A percentile compares a stretch with the other conserved stretches of the same genome.
phyloP scores from a whole-genome alignment of 2,113 vertebrate species.

The Aix galericulata region DNA sequence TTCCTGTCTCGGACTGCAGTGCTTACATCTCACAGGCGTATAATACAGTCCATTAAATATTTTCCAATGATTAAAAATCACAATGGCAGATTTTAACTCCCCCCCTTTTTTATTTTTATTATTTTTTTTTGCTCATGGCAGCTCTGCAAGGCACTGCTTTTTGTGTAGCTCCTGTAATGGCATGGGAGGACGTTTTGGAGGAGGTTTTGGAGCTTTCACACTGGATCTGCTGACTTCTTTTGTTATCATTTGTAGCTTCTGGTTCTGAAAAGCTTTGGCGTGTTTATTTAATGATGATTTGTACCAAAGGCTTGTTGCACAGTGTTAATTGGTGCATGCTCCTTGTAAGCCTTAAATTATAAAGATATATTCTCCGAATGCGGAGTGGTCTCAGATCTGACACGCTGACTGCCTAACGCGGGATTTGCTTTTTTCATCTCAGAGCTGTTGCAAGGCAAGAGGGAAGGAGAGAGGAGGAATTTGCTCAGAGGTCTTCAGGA shows the following conservation, averaged over 20 bases:
- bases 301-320: slow-evolving; percentile 62
- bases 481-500: slow-evolving; percentile 31
- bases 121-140: background rate
- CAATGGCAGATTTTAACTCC: slow-evolving; percentile 18
- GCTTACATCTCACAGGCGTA: slow-evolving; percentile 63
- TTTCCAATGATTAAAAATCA: slow-evolving; percentile 62
- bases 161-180: slow-evolving; percentile 26
- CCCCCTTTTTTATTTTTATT: fast-evolving
- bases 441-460: background rate
- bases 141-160: slow-evolving; percentile 43
- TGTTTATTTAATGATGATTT: slow-evolving; percentile 69
- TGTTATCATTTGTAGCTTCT: slow-evolving; percentile 59
- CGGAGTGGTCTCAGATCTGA: slow-evolving; percentile 5
- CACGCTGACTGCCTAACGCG: background rate
- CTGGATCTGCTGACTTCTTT: slow-evolving; percentile 46
- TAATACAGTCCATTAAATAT: slow-evolving; percentile 60
- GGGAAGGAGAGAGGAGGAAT: background rate
- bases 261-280: slow-evolving; percentile 56
- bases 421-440: background rate
- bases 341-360: slow-evolving; percentile 46
- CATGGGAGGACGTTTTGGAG: slow-evolving; percentile 54
- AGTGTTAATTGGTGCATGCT: slow-evolving; percentile 58
- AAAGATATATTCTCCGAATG: slow-evolving; percentile 54
- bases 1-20: slow-evolving; percentile 49
- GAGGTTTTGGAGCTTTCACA: background rate